Evolutionary conservation across 2,113 vertebrate genomes (phyloP).

Genomic region (Cygnus buccinator): DNA sequence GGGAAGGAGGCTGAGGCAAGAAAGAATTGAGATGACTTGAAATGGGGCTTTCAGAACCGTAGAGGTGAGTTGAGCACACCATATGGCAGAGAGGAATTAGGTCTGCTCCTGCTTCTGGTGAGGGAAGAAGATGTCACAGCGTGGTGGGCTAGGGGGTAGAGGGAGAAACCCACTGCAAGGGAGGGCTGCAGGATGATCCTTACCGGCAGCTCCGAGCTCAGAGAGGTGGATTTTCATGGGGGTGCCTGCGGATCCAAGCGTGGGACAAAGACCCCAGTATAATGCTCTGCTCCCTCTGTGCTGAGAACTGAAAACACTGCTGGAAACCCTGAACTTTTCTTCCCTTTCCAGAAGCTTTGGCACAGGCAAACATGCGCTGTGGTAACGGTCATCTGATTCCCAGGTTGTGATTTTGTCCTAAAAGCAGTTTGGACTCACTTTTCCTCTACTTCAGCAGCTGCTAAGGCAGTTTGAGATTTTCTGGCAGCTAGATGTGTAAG

Average conservation of each 20-base stretch:
- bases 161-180: background rate
- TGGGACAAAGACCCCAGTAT: conserved; percentile 18
- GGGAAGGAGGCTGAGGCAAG: background rate
- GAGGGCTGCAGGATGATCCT: rapidly evolving
- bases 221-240: rapidly evolving
- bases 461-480: conserved; percentile 18
- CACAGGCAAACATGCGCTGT: background rate
- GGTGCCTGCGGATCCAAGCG: rapidly evolving
- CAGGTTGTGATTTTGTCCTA: conserved; percentile 36
- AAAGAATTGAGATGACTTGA: background rate
- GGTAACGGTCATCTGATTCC: conserved; percentile 48
- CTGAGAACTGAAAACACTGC: background rate
- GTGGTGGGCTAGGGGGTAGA: background rate
- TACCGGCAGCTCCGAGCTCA: background rate
- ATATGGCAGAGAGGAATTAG: background rate
- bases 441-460: conserved; percentile 23
- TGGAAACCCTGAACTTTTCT: conserved; percentile 5
- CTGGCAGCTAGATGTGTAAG: conserved; percentile 19
- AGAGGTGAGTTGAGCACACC: background rate
- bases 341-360: conserved; percentile 44
- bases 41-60: background rate
- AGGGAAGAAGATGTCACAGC: background rate
- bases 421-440: background rate
- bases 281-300: background rate
- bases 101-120: background rate